Base-by-base conservation (phyloP, 2,888 invertebrate species). In the Plutella xylostella region DNA sequence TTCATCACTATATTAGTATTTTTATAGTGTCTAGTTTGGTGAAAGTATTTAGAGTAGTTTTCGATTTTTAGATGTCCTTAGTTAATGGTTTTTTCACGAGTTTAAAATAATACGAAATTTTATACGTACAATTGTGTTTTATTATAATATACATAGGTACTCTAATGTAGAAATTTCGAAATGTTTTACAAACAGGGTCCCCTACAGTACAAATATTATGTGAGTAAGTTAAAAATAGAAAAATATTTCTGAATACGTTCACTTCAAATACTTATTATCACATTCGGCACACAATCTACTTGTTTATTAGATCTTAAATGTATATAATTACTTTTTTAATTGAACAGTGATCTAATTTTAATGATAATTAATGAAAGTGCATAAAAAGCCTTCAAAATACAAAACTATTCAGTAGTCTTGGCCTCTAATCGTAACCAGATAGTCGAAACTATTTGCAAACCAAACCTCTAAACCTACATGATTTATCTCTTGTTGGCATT, bases 101-200 rank as follows among this genome's bases (percentile, higher is more conserved):
- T n/a, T n/a, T n/a, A 15, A 17, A 72, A 68, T 67, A 68, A 74
- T 70, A 65, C 57, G 9, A 42, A 42, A 34, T 42, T 42, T 20
- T 34, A 18, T 15, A 39, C 9, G 40, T n/a, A 37, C 40, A 43
- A 46, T 37, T 20, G 40, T 42, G 37, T 43, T 46, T 49, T 42
- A 41, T 38, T 42, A 43, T 50, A 39, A 45, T 56, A 57, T 55
- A 54, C 55, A 57, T 56, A 54, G 50, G 61, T 49, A 48, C 55
- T 54, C 51, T 56, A 47, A 50, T 46, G 56, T 56, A 51, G 51
- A 53, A 55, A 53, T 38, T 43, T 33, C 47, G 37, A 45, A 21
- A 39, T 19, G 20, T 19, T 20, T 37, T 48, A 53, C 55, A 51
- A 61, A 65, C 54, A 67, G 73, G 74, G 74, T 73, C 75, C 74